Conservation (phyloP, 2,113 vertebrate genomes). For the Suricata suricatta region DNA sequence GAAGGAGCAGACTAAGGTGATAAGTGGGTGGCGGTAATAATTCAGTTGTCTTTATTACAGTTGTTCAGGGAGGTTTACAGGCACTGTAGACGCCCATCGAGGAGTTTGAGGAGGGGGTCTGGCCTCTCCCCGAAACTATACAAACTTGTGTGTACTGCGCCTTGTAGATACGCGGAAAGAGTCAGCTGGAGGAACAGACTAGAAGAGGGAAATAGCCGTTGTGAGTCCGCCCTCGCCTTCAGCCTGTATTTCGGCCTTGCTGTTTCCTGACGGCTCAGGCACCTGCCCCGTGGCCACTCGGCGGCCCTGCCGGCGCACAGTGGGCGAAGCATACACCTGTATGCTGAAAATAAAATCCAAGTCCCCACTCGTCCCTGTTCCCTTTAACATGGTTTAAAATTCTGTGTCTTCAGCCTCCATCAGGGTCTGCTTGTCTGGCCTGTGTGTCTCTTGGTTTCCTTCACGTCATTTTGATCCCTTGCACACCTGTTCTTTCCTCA, state of each 20-base stretch:
- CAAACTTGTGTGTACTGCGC: neutral
- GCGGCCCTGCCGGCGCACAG: neutral
- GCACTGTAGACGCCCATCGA: neutral
- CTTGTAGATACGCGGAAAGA: neutral
- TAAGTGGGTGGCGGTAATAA: neutral
- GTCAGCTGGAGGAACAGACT: neutral
- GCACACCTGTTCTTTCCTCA: neutral
- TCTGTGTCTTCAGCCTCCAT: neutral
- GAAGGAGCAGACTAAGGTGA: neutral
- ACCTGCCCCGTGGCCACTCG: too few relatives aligned
- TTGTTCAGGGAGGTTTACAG: neutral
- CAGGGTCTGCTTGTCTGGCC: neutral
- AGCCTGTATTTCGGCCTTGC: neutral
- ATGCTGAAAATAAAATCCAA: neutral
- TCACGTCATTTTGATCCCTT: neutral
- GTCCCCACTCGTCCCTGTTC: neutral
- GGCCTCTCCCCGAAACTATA: neutral
- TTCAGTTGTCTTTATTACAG: neutral
- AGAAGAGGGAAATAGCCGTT: neutral
- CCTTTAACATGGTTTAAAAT: neutral
- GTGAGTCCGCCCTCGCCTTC: neutral
- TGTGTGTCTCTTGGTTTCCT: neutral
- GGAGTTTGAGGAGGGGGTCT: neutral
- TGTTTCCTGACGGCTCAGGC: neutral
- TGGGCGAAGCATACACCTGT: neutral